Evolutionary conservation across 2,888 invertebrate genomes (phyloP), one percentile per base, ranked within the genome.

Genomic region (Sminthurinus aureus): DNA sequence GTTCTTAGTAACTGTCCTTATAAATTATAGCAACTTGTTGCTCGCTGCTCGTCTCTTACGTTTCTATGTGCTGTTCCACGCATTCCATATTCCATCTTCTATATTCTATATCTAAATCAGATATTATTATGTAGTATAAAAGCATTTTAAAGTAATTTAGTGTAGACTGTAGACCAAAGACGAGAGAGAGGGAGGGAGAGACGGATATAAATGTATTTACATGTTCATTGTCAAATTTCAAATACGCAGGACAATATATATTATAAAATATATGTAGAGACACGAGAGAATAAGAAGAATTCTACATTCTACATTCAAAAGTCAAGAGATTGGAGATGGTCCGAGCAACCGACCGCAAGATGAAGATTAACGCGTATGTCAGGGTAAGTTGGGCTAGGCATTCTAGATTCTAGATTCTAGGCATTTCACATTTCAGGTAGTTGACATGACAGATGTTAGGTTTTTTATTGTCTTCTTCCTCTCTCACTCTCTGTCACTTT

Each of bases 331-430:
- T 38, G 38, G 38, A 38, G 38, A 38, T 38, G 38, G 38, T 38
- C 38, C 38, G 38, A 38, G 38, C 38, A 38, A 67, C 67, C 20
- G 67, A 67, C 67, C 20, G 11, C 20, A 18, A 67, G 51, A 51
- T n/a, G 69, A 75, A 79, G 79, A 79, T 79, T 79, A 67, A 79
- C 69, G 79, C 67, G 26, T 79, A 79, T 38, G 79, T 79, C 79
- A 79, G 69, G 69, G 69, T 79, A 79, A 79, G 79, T 79, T 79
- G 79, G 79, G 79, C 79, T 79, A 79, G 79, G 79, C 79, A 79
- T 69, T 79, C 69, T 79, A 24, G 3, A 38, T 38, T 38, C 6
- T 6, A 38, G 3, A 38, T 38, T 38, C 6, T 6, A 38, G 3
- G 6, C 6, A 4, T 38, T 38, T 38, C 38, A 38, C 6, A 4